Evolutionary conservation across 2,888 invertebrate species (phyloP), one percentile per base, ranked within the genome.

Genomic region (Boloria euphrosyne): DNA sequence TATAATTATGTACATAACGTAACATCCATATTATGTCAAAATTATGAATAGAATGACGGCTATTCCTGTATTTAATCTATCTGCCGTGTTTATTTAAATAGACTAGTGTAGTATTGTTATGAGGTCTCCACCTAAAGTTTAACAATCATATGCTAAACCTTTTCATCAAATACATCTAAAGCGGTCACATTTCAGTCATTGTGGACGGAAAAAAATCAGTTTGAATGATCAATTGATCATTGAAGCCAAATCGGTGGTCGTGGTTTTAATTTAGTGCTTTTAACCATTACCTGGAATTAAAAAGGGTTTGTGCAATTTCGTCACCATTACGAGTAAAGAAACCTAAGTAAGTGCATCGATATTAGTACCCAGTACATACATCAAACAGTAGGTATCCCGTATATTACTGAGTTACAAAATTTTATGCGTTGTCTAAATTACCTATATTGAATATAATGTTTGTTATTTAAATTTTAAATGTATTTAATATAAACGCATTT

Each of bases 101-200:
- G 22, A 50, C 43, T 59, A 44, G 51, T 55, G 16, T 16, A n/a
- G 46, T 43, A 66, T 63, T 68, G 68, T 68, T 59, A 50, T 16
- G n/a, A 22, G 61, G 58, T 65, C 68, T 66, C 68, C 65, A 50
- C 68, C 71, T 68, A 65, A 63, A 71, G 65, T 66, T 66, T 57
- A 64, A 68, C 69, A 63, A 68, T 62, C 38, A 46, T 57, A 38
- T 44, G 64, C 64, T 66, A 65, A 62, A 62, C 70, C 68, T 64
- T 68, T 68, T 65, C 59, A 70, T 68, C 50, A 46, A 27, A 65
- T 38, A 10, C 10, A 62, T 63, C 65, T 67, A 73, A 70, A 66
- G 70, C 68, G 73, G 68, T 72, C 61, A 63, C 69, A 74, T 72
- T 68, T 67, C 69, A 57, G 43, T 52, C 53, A 70, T 74, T 74